A percentile compares a stretch with the other conserved stretches of the same genome.
These are phyloP conservation scores for Rhopalosiphum padi DNA, from an alignment of 1,140 invertebrate species.

Conservation along the genomic window DNA sequence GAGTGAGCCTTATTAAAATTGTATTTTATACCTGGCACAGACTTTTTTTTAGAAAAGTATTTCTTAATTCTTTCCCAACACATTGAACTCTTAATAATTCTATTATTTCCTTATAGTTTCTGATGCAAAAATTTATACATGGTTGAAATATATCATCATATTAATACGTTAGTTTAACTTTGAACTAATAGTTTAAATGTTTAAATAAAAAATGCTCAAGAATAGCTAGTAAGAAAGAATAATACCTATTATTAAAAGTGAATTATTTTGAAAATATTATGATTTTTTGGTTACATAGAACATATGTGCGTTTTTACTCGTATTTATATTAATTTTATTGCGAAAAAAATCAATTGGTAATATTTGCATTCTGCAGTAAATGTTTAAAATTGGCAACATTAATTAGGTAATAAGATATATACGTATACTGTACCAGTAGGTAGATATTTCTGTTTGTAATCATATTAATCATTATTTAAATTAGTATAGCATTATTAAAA, in stretches of 20 bases:
- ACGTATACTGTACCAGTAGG: not conserved
- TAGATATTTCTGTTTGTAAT: not conserved
- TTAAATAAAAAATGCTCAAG: not conserved
- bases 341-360: not conserved
- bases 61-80: rapidly evolving
- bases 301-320: not conserved
- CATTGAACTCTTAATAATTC: not conserved
- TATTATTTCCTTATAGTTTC: not conserved
- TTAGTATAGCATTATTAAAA: not conserved
- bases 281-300: not conserved
- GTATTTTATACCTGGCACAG: not conserved
- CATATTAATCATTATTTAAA: not conserved
- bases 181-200: not conserved
- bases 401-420: not conserved
- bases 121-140: not conserved
- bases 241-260: not conserved
- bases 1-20: not conserved
- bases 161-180: not conserved
- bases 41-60: not conserved
- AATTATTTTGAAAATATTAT: not conserved
- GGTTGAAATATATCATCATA: not conserved
- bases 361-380: not conserved
- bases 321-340: not conserved
- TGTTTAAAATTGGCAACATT: not conserved
- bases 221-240: not conserved